Evolutionary conservation across 2,113 vertebrate species (phyloP).

Genomic region (Megatriorchis doriae): DNA sequence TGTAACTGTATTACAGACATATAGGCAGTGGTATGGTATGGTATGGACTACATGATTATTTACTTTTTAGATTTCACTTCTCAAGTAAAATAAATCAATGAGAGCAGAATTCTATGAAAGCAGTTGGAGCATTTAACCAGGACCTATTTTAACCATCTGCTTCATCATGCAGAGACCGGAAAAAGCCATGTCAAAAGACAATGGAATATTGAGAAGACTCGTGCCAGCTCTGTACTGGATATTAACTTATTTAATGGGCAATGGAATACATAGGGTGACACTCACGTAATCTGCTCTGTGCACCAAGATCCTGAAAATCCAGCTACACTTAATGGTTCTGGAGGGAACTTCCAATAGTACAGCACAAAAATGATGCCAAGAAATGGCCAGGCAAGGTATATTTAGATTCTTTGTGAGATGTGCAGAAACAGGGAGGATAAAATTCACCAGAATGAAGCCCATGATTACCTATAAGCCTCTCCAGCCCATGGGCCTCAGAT

Average conservation of each 20-base stretch:
- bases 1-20: neutral
- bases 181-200: neutral
- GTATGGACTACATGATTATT: neutral
- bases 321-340: neutral
- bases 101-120: neutral
- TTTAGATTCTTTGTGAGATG: neutral
- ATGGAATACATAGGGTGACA: neutral
- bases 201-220: neutral
- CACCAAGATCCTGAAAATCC: neutral
- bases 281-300: neutral
- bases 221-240: neutral
- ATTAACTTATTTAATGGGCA: neutral
- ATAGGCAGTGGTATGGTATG: too few species aligned
- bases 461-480: neutral
- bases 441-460: neutral
- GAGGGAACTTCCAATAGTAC: neutral
- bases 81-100: neutral
- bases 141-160: neutral
- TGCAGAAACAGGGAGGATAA: neutral
- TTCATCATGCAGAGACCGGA: neutral
- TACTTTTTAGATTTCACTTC: neutral
- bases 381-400: neutral
- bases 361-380: neutral
- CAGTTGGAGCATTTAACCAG: rapidly evolving
- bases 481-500: rapidly evolving